Percentiles rank a stretch among this genome's conserved stretches.
These are phyloP conservation scores for Heliconius eleuchia DNA, from an alignment of 1,140 invertebrate genomes.

Conservation along the genomic window DNA sequence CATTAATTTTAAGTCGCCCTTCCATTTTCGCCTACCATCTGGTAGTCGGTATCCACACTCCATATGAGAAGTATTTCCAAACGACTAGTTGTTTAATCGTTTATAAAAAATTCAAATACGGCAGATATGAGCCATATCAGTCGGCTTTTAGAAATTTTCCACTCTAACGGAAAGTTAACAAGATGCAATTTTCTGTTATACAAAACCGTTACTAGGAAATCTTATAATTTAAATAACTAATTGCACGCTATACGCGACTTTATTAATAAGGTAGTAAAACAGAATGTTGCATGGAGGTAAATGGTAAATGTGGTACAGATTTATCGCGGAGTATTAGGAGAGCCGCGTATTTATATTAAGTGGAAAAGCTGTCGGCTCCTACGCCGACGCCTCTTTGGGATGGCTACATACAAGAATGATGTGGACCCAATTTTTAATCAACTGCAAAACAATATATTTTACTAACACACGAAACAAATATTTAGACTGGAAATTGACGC, in stretches of 20 bases:
- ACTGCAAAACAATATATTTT: not conserved
- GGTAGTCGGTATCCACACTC: not conserved
- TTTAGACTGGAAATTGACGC: no score
- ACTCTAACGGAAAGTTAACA: constrained; percentile 48
- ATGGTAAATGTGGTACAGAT: constrained; percentile 55
- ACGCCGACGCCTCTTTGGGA: constrained; percentile 68
- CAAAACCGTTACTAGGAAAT: constrained; percentile 44
- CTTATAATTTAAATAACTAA: constrained; percentile 42
- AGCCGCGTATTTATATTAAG: constrained; percentile 79
- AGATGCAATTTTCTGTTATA: constrained; percentile 49
- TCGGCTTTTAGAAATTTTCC: constrained; percentile 41
- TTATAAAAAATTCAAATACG: constrained; percentile 45
- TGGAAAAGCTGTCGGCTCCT: constrained; percentile 77
- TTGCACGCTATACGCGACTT: constrained; percentile 53
- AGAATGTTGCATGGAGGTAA: constrained; percentile 50
- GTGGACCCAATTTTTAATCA: constrained; percentile 18
- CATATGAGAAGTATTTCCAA: constrained; percentile 39
- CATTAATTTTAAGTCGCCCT: not conserved
- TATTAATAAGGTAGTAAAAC: constrained; percentile 60
- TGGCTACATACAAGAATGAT: constrained; percentile 66
- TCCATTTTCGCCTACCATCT: constrained; percentile 13
- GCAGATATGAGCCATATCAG: constrained; percentile 49
- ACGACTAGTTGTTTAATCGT: constrained; percentile 43
- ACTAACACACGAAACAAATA: not conserved
- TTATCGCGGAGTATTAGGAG: constrained; percentile 69